These are phyloP conservation scores for Strix occidentalis DNA, from an alignment of 2,797 vertebrate genomes.

Conservation along the genomic window DNA sequence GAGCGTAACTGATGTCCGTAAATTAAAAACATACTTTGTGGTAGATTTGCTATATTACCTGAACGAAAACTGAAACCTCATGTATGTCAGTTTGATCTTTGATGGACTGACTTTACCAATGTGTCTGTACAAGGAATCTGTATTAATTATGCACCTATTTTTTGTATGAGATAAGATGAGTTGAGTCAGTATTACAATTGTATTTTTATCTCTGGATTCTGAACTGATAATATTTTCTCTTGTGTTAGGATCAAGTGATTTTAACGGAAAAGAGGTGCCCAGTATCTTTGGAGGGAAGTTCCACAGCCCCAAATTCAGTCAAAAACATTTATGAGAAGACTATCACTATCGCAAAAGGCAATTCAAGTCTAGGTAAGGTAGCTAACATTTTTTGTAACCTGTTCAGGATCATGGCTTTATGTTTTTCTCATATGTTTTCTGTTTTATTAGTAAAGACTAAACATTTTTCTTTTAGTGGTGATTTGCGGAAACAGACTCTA, in stretches of 20 bases:
- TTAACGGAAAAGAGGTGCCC: slow-evolving; percentile 63
- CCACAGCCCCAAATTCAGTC: slow-evolving; percentile 40
- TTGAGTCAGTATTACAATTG: background rate
- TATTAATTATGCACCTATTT: background rate
- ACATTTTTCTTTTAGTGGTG: background rate
- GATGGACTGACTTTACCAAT: background rate
- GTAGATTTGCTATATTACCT: background rate
- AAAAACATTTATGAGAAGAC: slow-evolving; percentile 87
- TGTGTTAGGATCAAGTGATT: slow-evolving; percentile 72
- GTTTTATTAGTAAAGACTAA: background rate
- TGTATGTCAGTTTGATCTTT: background rate
- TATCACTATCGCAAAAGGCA: slow-evolving; percentile 94
- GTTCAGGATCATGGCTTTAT: background rate
- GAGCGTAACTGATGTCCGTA: background rate
- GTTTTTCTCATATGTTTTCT: background rate
- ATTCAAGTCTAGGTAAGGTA: slow-evolving; percentile 91
- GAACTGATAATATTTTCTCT: slow-evolving; percentile 10
- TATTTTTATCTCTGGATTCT: background rate
- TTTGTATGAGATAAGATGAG: background rate
- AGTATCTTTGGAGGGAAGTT: slow-evolving; percentile 29
- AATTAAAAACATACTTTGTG: background rate
- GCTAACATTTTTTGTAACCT: background rate
- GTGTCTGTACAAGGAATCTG: background rate
- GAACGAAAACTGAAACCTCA: background rate
- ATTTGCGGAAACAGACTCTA: too few relatives aligned